Conservation (phyloP, 2,113 vertebrate species). For the Poecile atricapillus region DNA sequence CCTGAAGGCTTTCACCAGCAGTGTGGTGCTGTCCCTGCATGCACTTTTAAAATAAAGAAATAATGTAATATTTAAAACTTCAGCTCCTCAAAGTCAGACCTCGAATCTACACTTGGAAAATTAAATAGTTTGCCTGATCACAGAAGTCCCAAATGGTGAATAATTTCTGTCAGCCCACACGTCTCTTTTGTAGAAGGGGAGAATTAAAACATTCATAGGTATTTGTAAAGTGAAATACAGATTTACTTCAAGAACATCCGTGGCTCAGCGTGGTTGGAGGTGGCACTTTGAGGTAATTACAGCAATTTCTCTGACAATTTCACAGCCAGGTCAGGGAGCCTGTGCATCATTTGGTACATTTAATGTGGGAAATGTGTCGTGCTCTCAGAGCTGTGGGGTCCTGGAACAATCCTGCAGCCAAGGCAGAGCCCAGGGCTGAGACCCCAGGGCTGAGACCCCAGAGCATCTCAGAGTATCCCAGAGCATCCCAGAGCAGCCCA, state of each 20-base stretch:
- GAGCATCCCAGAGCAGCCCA: accelerated
- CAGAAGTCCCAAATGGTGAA: not conserved
- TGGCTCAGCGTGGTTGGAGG: not conserved
- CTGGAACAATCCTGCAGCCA: not conserved
- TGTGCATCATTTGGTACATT: not conserved
- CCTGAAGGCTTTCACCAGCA: not conserved
- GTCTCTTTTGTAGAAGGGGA: not conserved
- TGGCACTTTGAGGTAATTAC: not conserved
- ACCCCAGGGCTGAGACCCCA: not conserved
- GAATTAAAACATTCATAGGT: not conserved
- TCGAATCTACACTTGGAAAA: not conserved
- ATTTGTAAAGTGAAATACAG: not conserved
- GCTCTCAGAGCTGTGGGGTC: not conserved
- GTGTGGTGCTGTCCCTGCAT: not conserved
- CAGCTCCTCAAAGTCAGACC: not conserved
- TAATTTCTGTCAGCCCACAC: not conserved
- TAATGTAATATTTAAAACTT: not conserved
- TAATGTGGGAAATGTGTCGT: not conserved
- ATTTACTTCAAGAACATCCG: not conserved
- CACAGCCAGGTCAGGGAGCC: not conserved
- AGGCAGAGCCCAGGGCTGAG: not conserved
- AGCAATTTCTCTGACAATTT: not conserved
- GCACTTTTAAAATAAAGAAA: not conserved
- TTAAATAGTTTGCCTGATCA: not conserved
- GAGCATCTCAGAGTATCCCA: not conserved